Base-by-base conservation (phyloP, 2,888 invertebrate species). In the Drosophila cracens region DNA sequence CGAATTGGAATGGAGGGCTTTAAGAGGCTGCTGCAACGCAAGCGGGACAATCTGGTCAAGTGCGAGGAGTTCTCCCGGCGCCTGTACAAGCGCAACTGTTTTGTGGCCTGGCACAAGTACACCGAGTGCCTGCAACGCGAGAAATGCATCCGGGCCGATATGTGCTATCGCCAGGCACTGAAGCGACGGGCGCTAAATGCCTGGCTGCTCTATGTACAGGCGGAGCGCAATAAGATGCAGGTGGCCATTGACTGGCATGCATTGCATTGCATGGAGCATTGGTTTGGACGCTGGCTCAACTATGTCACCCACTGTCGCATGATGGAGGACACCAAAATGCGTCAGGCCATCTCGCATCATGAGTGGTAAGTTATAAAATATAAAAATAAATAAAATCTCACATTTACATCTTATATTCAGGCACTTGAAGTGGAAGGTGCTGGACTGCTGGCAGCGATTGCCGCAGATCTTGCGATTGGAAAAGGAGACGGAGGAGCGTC, bases 201-300 rank as follows among this genome's bases (percentile, higher is more conserved):
- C 8, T 95, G 96, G 93, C 92, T 93, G 81, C 7, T 46, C 3
- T 92, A 91, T 68, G 67, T 90, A 11, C 65, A 79, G 38, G 62
- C 87, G 43, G 91, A 92, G 60, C 89, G 88, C 46, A 93, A 94
- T 76, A 95, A 95, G 90, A 93, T 94, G 84, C 95, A 96, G 93
- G 96, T 96, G 1, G 96, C 97, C 4, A 94, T 95, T 64, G 97
- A 97, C 91, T 95, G 95, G 92, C 95, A 95, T 80, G 96, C 96
- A 72, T 93, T 96, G 65, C 95, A 94, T 78, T 85, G 95, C n/a
- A 93, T 94, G 53, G 94, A 94, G 58, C 85, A 93, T 49, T 93
- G 93, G 56, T 94, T 96, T 58, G 92, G 93, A 40, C 92, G 92
- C 67, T 95, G 96, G 93, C 91, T 93, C 4, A 91, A 92, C 52